Evolutionary conservation across 2,797 vertebrate species (phyloP).

Genomic region (Cephalopachus bancanus): DNA sequence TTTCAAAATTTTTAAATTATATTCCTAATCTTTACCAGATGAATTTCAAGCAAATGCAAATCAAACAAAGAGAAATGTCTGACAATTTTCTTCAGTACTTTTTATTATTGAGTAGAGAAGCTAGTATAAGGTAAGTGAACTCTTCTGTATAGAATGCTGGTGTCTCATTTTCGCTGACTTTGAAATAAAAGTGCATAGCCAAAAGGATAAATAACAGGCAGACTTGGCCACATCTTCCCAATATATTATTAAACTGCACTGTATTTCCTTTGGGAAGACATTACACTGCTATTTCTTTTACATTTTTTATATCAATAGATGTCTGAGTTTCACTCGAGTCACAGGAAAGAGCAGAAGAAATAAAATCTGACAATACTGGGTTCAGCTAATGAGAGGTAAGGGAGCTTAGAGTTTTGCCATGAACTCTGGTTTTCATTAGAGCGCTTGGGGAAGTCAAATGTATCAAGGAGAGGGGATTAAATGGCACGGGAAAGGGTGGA

Average conservation of each 20-base stretch:
- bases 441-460: conserved; percentile 43
- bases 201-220: conserved; percentile 52
- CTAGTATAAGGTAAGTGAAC: neutral
- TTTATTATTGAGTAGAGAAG: neutral
- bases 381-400: conserved; percentile 73
- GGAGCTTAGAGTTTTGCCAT: conserved; percentile 69
- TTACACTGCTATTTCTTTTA: conserved; percentile 58
- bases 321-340: conserved; percentile 55
- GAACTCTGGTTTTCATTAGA: conserved; percentile 69
- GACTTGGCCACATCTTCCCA: conserved; percentile 4
- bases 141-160: neutral
- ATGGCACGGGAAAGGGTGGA: conserved; percentile 64
- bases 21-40: conserved; percentile 34
- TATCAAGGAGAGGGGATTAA: conserved; percentile 58
- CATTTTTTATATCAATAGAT: conserved; percentile 56
- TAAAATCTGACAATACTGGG: conserved; percentile 15
- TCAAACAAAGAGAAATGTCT: neutral
- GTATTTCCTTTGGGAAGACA: conserved; percentile 71
- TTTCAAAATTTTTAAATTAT: conserved; percentile 62
- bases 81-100: neutral
- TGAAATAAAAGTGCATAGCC: conserved; percentile 60
- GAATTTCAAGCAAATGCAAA: conserved; percentile 39
- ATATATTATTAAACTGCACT: conserved; percentile 52
- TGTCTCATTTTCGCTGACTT: conserved; percentile 68
- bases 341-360: neutral